A percentile compares a stretch with the other conserved stretches of the same genome.
phyloP scores from a whole-genome alignment of 2,113 vertebrate species.

The Gavia stellata region DNA sequence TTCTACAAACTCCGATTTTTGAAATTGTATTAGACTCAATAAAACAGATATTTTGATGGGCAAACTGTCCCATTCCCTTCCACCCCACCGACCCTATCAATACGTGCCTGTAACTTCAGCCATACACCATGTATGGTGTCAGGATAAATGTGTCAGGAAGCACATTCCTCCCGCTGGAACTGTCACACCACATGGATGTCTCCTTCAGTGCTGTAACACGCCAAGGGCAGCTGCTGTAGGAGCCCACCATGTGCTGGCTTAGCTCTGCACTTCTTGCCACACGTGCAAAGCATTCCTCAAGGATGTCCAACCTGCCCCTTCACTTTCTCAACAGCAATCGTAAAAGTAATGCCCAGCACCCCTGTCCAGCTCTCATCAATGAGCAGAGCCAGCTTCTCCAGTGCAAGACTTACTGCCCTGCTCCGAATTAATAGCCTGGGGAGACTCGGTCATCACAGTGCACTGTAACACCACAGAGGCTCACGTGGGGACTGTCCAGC shows the following conservation, averaged over 20 bases:
- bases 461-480: background rate
- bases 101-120: background rate
- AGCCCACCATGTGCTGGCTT: background rate
- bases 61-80: background rate
- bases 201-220: background rate
- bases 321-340: background rate
- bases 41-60: background rate
- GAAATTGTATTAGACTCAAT: background rate
- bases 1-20: background rate
- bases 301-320: background rate
- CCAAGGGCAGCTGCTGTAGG: background rate
- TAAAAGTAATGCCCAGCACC: background rate
- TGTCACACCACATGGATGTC: rapidly evolving
- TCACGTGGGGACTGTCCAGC: background rate
- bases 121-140: background rate
- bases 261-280: no score
- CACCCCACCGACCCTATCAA: no score
- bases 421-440: background rate
- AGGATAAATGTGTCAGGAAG: background rate
- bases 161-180: background rate
- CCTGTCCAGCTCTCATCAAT: background rate
- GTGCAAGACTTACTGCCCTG: background rate
- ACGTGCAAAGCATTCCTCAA: background rate
- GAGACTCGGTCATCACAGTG: background rate
- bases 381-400: background rate